Conservation (phyloP, 2,797 vertebrate genomes). For the Chrosomus eos region DNA sequence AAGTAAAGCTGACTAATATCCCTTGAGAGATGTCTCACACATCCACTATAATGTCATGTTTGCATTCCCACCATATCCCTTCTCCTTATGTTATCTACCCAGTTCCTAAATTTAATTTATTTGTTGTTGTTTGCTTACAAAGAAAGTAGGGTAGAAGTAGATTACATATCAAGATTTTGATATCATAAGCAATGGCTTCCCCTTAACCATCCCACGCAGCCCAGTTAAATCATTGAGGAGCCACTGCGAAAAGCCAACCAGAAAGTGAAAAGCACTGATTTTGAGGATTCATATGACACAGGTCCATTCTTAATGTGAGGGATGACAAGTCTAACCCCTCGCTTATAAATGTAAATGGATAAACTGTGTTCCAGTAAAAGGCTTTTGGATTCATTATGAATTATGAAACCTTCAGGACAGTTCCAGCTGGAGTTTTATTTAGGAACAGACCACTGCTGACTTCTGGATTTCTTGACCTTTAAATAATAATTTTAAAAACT, state of each 20-base stretch:
- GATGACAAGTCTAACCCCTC: constrained; percentile 66
- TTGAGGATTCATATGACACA: constrained; percentile 54
- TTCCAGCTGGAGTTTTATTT: constrained; percentile 52
- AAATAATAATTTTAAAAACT: background rate
- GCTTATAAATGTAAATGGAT: constrained; percentile 77
- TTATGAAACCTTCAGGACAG: constrained; percentile 75
- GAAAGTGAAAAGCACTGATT: constrained; percentile 32
- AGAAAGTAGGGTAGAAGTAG: background rate
- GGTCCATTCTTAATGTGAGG: constrained; percentile 70
- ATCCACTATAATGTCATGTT: background rate
- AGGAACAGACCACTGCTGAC: constrained; percentile 3
- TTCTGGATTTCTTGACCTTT: constrained; percentile 32
- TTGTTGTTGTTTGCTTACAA: background rate
- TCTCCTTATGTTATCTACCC: background rate
- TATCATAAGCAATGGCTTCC: background rate
- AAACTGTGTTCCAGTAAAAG: constrained; percentile 75
- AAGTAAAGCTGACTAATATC: background rate
- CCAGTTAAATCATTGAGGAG: constrained; percentile 34
- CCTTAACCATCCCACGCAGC: background rate
- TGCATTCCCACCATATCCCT: background rate
- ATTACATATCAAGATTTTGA: background rate
- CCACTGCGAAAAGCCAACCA: constrained; percentile 15
- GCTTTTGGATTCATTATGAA: constrained; percentile 72
- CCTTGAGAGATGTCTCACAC: background rate
- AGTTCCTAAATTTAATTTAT: background rate